A percentile compares a stretch with the other conserved stretches of the same genome.
phyloP scores from a whole-genome alignment of 2,113 vertebrate genomes.

The Dasypus novemcinctus region DNA sequence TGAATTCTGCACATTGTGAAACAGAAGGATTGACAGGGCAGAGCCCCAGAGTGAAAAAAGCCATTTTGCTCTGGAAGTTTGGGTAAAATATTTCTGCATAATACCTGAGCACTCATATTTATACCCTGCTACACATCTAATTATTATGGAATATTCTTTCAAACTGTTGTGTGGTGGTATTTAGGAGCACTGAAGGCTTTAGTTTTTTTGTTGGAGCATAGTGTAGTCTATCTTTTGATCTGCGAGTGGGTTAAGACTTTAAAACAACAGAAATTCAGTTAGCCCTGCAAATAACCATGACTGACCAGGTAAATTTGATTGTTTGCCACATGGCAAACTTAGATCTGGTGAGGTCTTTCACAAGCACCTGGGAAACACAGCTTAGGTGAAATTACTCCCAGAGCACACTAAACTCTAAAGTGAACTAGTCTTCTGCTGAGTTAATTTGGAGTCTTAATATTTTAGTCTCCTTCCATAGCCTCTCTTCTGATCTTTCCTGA shows the following conservation, averaged over 20 bases:
- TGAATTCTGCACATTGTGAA: slow-evolving; percentile 28
- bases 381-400: not conserved
- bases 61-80: not conserved
- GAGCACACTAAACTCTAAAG: not conserved
- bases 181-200: not conserved
- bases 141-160: not conserved
- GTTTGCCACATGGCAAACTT: not conserved
- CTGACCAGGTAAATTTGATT: not conserved
- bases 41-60: not conserved
- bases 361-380: not conserved
- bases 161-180: not conserved
- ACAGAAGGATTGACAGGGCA: not conserved
- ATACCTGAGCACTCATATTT: not conserved
- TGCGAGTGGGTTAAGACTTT: slow-evolving; percentile 1
- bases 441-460: not conserved
- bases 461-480: not conserved
- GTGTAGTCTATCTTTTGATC: slow-evolving; percentile 13
- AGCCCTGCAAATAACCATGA: slow-evolving; percentile 8
- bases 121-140: slow-evolving; percentile 2
- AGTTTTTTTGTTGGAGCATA: slow-evolving; percentile 15
- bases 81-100: not conserved
- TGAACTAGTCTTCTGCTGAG: not conserved
- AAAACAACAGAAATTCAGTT: not conserved
- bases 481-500: not conserved
- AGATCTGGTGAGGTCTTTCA: not conserved